phyloP scores from a whole-genome alignment of 2,888 invertebrate genomes.

The Belgica antarctica region DNA sequence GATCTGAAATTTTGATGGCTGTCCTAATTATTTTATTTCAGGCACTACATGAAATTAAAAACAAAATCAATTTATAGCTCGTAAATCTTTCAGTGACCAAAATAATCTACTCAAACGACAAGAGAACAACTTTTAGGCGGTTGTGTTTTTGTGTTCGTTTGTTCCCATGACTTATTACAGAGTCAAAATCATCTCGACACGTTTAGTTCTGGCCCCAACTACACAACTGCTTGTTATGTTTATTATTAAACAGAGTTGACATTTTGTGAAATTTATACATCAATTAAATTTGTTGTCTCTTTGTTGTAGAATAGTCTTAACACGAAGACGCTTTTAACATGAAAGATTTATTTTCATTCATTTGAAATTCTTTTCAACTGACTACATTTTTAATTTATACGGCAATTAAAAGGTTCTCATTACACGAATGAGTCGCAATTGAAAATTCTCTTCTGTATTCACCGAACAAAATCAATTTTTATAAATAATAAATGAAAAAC shows the following conservation, averaged over 20 bases:
- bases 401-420: neutral
- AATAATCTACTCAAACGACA: no score
- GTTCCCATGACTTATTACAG: slow-evolving; percentile 11
- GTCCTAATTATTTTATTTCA: no score
- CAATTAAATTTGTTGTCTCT: slow-evolving; percentile 34
- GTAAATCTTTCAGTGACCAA: no score
- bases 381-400: neutral
- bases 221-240: neutral
- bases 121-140: no score
- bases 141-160: neutral
- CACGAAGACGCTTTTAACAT: slow-evolving; percentile 1
- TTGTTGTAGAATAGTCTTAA: slow-evolving; percentile 16
- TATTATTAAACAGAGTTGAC: slow-evolving; percentile 35
- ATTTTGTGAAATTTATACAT: slow-evolving; percentile 24
- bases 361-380: slow-evolving; percentile 8
- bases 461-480: no score
- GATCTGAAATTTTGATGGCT: no score
- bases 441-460: no score
- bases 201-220: neutral
- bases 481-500: no score
- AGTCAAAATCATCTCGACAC: neutral
- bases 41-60: no score
- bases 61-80: no score
- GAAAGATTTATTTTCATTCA: slow-evolving; percentile 31
- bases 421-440: neutral